Percentiles rank a stretch among this genome's conserved stretches.
Evolutionary conservation across 1,140 invertebrate genomes (phyloP).

Genomic region (Atta texana): DNA sequence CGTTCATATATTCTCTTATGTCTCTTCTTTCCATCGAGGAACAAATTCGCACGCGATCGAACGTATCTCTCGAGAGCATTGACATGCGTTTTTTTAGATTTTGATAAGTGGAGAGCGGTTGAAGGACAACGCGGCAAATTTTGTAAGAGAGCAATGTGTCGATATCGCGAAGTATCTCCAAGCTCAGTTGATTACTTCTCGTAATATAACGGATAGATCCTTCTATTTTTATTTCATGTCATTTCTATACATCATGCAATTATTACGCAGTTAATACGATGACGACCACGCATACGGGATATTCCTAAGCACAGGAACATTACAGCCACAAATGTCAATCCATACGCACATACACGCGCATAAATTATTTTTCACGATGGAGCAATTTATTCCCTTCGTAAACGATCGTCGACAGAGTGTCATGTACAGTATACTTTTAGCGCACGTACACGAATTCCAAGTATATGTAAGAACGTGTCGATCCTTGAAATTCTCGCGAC

Average conservation of each 20-base stretch:
- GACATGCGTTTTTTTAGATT: slow-evolving; percentile 26
- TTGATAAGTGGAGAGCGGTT: slow-evolving; percentile 30
- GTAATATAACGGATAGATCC: slow-evolving; percentile 14
- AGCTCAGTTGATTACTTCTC: slow-evolving; percentile 41
- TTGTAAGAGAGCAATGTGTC: slow-evolving; percentile 41
- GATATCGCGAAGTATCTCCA: slow-evolving; percentile 13
- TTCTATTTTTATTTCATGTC: slow-evolving; percentile 33
- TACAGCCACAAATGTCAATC: slow-evolving; percentile 36
- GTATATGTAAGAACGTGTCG: slow-evolving; percentile 8
- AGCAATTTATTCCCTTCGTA: slow-evolving; percentile 31
- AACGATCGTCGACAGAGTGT: slow-evolving; percentile 32
- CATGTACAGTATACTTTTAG: slow-evolving; percentile 39
- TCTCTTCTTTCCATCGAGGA: slow-evolving; percentile 40
- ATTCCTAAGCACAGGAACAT: slow-evolving; percentile 8
- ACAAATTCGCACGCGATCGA: slow-evolving; percentile 29
- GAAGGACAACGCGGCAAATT: slow-evolving; percentile 15
- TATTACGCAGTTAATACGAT: slow-evolving; percentile 2
- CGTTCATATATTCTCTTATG: slow-evolving; percentile 50
- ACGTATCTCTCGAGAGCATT: slow-evolving; percentile 17
- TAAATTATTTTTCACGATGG: slow-evolving; percentile 44
- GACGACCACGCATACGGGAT: slow-evolving; percentile 27
- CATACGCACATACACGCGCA: slow-evolving; percentile 57
- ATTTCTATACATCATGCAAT: background rate
- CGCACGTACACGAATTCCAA: slow-evolving; percentile 5
- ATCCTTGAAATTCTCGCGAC: slow-evolving; percentile 24